Base-by-base conservation (phyloP, 1,140 invertebrate genomes). In the Dysdera silvatica region DNA sequence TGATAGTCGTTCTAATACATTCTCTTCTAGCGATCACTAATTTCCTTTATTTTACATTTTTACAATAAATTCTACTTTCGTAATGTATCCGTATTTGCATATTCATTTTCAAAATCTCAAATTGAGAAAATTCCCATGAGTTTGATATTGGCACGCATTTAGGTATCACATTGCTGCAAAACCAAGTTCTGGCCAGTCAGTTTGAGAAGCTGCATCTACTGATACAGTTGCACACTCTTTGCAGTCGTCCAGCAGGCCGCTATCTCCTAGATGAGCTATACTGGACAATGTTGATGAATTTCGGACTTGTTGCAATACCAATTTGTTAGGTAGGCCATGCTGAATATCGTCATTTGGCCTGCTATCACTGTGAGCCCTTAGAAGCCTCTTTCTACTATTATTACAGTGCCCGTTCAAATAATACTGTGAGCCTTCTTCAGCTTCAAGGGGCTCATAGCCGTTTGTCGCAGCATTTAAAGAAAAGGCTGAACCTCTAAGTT, bases 401-500 rank as follows among this genome's bases (percentile, higher is more conserved):
- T 35, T 60, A 32, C 24, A 20, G 37, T 18, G 24, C 12, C n/a
- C n/a, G 3, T 18, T 32, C 4, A 16, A 23, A 49, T 31, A 12
- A 7, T 26, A 40, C n/a, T 26, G 23, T 14, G 52, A 23, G 23
- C 18, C n/a, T 26, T 53, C 61, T 6, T 23, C 48, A 5, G 53
- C 41, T 29, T 61, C 53, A 16, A 68, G 33, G 1, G 54, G 65
- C 31, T 68, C 67, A 28, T 68, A 68, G 49, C 67, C 67, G 12
- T 67, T 56, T 20, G 59, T 53, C 3, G 45, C 29, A 4, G 58
- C 35, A 40, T 61, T 67, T 6, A 68, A 40, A 26, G 58, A 62
- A 49, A 68, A 68, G 14, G 67, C 57, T 10, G 67, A 68, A 7
- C 61, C 60, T 31, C 52, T 32, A 29, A 68, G 40, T 33, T 63